Evolutionary conservation across 2,797 vertebrate genomes (phyloP).

Genomic region (Chloroceryle inda): DNA sequence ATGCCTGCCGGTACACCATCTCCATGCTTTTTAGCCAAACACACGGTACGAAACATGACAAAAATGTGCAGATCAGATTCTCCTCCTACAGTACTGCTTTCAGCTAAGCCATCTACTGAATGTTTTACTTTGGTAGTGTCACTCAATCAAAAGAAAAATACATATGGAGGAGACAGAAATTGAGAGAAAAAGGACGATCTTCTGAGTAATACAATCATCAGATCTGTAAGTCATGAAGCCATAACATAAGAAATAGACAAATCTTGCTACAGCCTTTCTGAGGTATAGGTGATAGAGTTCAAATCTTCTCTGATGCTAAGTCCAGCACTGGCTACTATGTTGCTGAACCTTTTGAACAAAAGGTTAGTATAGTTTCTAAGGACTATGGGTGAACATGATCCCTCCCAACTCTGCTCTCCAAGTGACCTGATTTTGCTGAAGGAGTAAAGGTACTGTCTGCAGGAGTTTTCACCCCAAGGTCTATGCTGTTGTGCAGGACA

Average conservation of each 20-base stretch:
- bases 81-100: neutral
- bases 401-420: neutral
- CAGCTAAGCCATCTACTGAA: neutral
- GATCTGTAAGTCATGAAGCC: neutral
- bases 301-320: neutral
- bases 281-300: neutral
- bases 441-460: neutral
- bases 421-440: neutral
- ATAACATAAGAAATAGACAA: neutral
- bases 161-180: neutral
- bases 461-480: neutral
- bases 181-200: neutral
- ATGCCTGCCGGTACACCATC: neutral
- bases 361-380: neutral
- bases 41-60: neutral
- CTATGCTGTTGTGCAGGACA: neutral
- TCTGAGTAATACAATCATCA: neutral
- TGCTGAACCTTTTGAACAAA: neutral
- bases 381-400: neutral
- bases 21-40: neutral
- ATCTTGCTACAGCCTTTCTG: neutral
- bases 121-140: neutral
- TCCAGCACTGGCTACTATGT: neutral
- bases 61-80: neutral
- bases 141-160: neutral